Evolutionary conservation across 2,797 vertebrate species (phyloP), one percentile per base, ranked within the genome.

Genomic region (Spheniscus humboldti): DNA sequence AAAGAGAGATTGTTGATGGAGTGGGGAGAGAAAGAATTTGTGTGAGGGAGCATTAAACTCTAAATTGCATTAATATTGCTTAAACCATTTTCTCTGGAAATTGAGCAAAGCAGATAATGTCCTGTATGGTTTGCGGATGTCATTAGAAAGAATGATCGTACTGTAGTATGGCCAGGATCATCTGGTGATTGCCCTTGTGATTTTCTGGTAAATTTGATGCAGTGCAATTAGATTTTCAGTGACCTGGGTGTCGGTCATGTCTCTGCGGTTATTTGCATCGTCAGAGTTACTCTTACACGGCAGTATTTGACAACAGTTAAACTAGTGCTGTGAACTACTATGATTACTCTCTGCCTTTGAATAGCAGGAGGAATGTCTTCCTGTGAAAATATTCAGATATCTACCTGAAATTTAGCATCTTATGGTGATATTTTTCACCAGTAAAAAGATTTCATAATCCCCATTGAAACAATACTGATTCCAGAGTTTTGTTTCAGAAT

Each of bases 21-120:
- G 79, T 94, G 93, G 16, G 50, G 73, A 83, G 53, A 56, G 43
- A 83, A 86, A 76, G 25, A 83, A 24, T 88, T 94, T 86, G 43
- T 67, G 30, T 88, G 83, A 92, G 66, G 79, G 39, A 95, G 79
- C 93, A 81, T 95, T 91, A 68, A 86, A 88, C 64, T 86, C 82
- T 84, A 94, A 93, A 95, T 90, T 94, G 52, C 86, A 56, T 95
- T 97, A 90, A 94, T 94, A 95, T 90, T 92, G 86, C 76, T 93
- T 95, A 94, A 95, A 95, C 68, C 75, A 81, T 92, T 96, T 95
- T 92, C 57, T 86, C 90, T 95, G 93, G 90, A 89, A 95, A 96
- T 94, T 90, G 90, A 80, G 69, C 91, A 95, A 95, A 96, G 68
- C 63, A 73, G 73, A 72, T 88, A 92, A 88, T 4, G 9, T 95